A percentile compares a stretch with the other conserved stretches of the same genome.
These are phyloP conservation scores for Hylaeus anthracinus DNA, from an alignment of 1,140 invertebrate genomes.

Conservation along the genomic window DNA sequence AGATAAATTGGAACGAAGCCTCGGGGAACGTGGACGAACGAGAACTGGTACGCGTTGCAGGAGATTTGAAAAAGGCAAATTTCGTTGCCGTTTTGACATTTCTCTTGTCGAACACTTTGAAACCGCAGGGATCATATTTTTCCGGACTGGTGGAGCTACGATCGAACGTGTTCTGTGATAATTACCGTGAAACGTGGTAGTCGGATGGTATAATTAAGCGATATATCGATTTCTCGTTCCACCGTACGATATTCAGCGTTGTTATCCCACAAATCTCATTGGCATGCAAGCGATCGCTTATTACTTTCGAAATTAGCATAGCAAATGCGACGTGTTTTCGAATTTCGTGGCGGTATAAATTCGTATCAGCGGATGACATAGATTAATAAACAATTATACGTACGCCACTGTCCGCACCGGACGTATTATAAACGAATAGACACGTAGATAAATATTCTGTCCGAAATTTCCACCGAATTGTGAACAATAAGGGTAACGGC, in stretches of 20 bases:
- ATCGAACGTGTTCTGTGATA: constrained; percentile 2
- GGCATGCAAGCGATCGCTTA: constrained; percentile 44
- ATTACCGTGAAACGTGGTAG: constrained; percentile 38
- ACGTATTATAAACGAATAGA: neutral
- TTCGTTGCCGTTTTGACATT: neutral
- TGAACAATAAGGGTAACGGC: neutral
- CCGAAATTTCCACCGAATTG: neutral
- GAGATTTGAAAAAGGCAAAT: neutral
- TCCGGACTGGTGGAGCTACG: neutral
- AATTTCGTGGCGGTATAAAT: constrained; percentile 14
- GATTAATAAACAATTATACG: constrained; percentile 16
- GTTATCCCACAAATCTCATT: constrained; percentile 46
- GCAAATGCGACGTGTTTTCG: constrained; percentile 26
- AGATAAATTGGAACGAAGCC: constrained; percentile 39
- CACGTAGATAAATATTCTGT: neutral
- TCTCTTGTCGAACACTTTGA: too few relatives aligned
- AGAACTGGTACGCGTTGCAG: too few relatives aligned
- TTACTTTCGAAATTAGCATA: constrained; percentile 35
- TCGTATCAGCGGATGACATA: neutral
- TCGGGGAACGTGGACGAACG: neutral
- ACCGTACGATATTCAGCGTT: constrained; percentile 1
- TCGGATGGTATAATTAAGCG: constrained; percentile 30
- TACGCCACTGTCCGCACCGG: too few relatives aligned
- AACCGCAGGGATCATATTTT: neutral
- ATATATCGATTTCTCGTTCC: constrained; percentile 45